Evolutionary conservation across 2,888 invertebrate species (phyloP).

Genomic region (Cephus nigrinus): DNA sequence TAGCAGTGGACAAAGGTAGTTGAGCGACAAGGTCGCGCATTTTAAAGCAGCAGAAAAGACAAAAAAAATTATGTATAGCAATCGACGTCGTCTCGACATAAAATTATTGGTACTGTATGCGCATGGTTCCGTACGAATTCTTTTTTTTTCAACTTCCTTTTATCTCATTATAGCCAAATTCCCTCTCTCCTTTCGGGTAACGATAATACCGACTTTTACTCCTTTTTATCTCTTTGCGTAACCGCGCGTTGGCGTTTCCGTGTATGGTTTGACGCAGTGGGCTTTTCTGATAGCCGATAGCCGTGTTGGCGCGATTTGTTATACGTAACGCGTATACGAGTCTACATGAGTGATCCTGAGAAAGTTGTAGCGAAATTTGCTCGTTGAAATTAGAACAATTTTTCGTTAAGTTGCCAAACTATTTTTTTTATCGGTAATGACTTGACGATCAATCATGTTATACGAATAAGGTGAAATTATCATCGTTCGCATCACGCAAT

Average conservation of each 20-base stretch:
- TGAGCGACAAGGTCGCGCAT: conserved; percentile 42
- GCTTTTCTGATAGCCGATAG: not conserved
- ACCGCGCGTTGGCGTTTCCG: conserved; percentile 4
- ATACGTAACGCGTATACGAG: not conserved
- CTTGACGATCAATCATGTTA: not conserved
- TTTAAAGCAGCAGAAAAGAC: conserved; percentile 7
- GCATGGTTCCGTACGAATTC: not conserved
- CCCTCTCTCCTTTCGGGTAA: not conserved
- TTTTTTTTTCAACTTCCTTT: not conserved
- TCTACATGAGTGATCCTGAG: not conserved
- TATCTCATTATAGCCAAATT: not conserved
- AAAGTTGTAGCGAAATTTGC: not conserved
- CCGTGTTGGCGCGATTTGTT: not conserved
- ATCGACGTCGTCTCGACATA: not conserved
- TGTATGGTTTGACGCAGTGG: not conserved
- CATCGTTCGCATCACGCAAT: not conserved
- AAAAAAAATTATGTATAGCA: not conserved
- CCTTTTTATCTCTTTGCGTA: not conserved
- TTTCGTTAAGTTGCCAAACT: not conserved
- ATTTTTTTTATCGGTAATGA: not conserved
- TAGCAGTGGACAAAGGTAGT: conserved; percentile 33
- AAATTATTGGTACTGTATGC: not conserved
- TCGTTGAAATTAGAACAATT: not conserved
- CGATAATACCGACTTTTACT: not conserved
- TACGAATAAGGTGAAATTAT: not conserved